Evolutionary conservation across 2,113 vertebrate species (phyloP), one percentile per base, ranked within the genome.

Genomic region (Poeciliopsis prolifica): DNA sequence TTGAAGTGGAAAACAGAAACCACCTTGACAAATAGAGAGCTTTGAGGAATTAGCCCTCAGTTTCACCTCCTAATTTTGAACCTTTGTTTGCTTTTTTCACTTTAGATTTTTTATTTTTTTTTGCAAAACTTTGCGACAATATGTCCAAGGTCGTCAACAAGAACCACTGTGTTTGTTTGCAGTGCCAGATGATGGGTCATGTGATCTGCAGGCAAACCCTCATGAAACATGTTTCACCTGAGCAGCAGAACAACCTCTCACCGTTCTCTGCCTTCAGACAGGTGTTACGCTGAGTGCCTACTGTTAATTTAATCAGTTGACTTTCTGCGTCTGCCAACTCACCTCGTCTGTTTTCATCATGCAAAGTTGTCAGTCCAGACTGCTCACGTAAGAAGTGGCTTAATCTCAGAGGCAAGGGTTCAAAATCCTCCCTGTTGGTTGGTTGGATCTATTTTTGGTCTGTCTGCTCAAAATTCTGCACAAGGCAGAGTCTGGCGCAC

Each of bases 171-270:
- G 37, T 78, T 54, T 72, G 61, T 83, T 82, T 80, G 28, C 31
- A 65, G 62, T 42, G 40, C 67, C 76, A 82, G 80, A 79, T 82
- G 74, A 82, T 33, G 62, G 54, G 79, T 85, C 78, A 74, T 80
- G 33, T 84, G 82, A 80, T 65, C 63, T 51, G 37, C 74, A 75
- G 78, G 81, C 76, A 76, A 60, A 75, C 70, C 48, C 19, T 74
- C 79, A 37, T 60, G n/a, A 76, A 31, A 71, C 65, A 11, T 68
- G 8, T 22, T 68, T 28, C 54, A 51, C 58, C 58, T 69, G 0
- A 67, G 26, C 70, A 60, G 31, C 68, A 74, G 7, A 54, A 72
- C 26, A 6, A 48, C 37, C 22, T 28, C 67, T 31, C 2, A 62
- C 40, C 48, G 5, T 17, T 48, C 26, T 3, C 19, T 81, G 48